phyloP scores from a whole-genome alignment of 2,888 invertebrate species.

The Neoascia interrupta region DNA sequence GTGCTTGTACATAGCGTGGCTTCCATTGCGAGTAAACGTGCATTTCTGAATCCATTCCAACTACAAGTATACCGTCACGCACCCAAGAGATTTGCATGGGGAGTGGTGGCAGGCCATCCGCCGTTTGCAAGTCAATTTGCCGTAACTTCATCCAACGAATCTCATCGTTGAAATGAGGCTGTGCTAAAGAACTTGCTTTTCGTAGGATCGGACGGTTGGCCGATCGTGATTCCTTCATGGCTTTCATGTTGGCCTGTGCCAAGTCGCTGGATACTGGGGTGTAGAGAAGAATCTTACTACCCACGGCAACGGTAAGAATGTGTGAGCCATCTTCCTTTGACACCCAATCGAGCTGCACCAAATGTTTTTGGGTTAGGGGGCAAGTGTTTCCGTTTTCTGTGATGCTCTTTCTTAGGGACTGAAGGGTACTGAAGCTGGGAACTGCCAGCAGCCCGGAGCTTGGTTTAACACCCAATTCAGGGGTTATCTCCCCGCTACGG shows the following conservation, averaged over 20 bases:
- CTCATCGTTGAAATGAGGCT: slow-evolving; percentile 93
- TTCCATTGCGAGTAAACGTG: slow-evolving; percentile 99
- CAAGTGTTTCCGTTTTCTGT: slow-evolving; percentile 95
- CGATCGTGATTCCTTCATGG: slow-evolving; percentile 92
- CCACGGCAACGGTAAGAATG: slow-evolving; percentile 97
- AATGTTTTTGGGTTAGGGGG: slow-evolving; percentile 93
- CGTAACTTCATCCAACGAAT: slow-evolving; percentile 98
- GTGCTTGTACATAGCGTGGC: slow-evolving; percentile 80
- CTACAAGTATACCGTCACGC: slow-evolving; percentile 97
- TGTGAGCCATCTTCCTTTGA: slow-evolving; percentile 99
- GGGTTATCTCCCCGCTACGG: slow-evolving; percentile 80
- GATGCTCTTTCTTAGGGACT: slow-evolving; percentile 91
- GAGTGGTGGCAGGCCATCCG: slow-evolving; percentile 96
- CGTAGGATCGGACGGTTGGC: slow-evolving; percentile 91
- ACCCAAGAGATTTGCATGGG: slow-evolving; percentile 99
- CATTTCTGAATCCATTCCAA: slow-evolving; percentile 99
- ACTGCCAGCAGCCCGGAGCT: slow-evolving; percentile 85
- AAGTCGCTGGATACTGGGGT: slow-evolving; percentile 96
- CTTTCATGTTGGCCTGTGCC: slow-evolving; percentile 95
- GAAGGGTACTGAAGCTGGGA: slow-evolving; percentile 93
- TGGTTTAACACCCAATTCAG: slow-evolving; percentile 76
- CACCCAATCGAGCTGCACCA: slow-evolving; percentile 99
- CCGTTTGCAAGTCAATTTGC: slow-evolving; percentile 93
- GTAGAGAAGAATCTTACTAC: slow-evolving; percentile 94
- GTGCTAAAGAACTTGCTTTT: slow-evolving; percentile 94